These are phyloP conservation scores for Lasioglossum leucozonium DNA, from an alignment of 2,888 invertebrate species.

Conservation along the genomic window DNA sequence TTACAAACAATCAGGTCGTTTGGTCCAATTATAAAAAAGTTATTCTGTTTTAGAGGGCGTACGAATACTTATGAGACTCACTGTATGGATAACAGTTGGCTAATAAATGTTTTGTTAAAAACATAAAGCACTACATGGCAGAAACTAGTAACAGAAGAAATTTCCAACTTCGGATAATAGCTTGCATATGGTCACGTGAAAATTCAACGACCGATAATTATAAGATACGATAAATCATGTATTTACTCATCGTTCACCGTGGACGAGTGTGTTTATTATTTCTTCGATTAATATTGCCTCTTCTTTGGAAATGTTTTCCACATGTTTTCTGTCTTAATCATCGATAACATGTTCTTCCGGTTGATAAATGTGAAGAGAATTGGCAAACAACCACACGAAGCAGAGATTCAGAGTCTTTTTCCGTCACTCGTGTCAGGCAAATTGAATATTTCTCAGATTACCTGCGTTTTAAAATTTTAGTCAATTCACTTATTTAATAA, in stretches of 20 bases:
- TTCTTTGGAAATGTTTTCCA: neutral
- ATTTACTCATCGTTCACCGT: neutral
- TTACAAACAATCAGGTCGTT: too few species aligned
- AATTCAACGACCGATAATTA: constrained; percentile 4
- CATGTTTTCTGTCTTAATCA: neutral
- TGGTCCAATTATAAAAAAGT: too few species aligned
- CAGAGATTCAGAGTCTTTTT: neutral
- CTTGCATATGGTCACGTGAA: constrained; percentile 9
- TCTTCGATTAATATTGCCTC: neutral
- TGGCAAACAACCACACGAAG: neutral
- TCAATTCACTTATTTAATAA: neutral
- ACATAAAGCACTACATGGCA: neutral
- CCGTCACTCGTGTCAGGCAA: neutral
- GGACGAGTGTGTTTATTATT: neutral
- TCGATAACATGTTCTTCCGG: constrained; percentile 3
- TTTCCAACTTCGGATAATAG: constrained; percentile 14
- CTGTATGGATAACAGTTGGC: too few species aligned
- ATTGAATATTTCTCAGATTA: neutral
- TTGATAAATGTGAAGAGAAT: neutral
- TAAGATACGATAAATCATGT: neutral
- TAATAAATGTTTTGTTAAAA: neutral
- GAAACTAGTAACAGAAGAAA: neutral
- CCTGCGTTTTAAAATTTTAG: neutral
- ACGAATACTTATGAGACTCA: too few species aligned
- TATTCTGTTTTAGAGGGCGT: too few species aligned